Base-by-base conservation (phyloP, 2,797 vertebrate genomes). In the Leptodactylus fallax region DNA sequence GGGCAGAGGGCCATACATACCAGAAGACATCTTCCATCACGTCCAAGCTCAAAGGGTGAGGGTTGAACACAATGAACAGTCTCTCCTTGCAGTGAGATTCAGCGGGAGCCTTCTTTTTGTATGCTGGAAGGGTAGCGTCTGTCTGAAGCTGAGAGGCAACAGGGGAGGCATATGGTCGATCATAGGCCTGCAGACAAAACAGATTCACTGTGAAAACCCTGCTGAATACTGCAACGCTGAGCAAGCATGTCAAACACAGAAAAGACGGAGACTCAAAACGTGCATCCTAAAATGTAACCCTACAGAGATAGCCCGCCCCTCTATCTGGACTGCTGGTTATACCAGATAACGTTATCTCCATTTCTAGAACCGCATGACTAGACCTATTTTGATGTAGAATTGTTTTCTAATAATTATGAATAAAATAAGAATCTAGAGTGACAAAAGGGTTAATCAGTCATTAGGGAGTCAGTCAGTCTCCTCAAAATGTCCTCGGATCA, bases 21-120 rank as follows among this genome's bases (percentile, higher is more conserved):
- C 98, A 97, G 94, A 98, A 99, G 21, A 99, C 95, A 85, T 99
- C 97, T 91, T 99, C 97, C 93, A 99, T 91, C 60, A 98, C 93
- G 13, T 97, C 97, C 36, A 95, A 87, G 3, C 97, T 96, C 90
- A 99, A 94, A 23, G 97, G 96, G 71, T 96, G 95, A 53, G 98
- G 97, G 93, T 96, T 97, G 91, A 99, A 99, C 83, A 98, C 97
- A 7, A 99, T 95, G 91, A 99, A 99, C 90, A 99, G 94, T 77
- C 98, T 97, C 94, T 99, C 98, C 91, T 97, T 98, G 49, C 96
- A 90, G 19, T 94, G 91, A 90, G 96, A 97, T 90, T 99, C 97
- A 10, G 95, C 89, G 0, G 96, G 93, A 6, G 95, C 97, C 23
- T 98, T 96, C 91, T 98, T 98, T 95, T 97, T 98, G 79, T 90